Conservation (phyloP, 2,797 vertebrate genomes). For the Rhinella marina region DNA sequence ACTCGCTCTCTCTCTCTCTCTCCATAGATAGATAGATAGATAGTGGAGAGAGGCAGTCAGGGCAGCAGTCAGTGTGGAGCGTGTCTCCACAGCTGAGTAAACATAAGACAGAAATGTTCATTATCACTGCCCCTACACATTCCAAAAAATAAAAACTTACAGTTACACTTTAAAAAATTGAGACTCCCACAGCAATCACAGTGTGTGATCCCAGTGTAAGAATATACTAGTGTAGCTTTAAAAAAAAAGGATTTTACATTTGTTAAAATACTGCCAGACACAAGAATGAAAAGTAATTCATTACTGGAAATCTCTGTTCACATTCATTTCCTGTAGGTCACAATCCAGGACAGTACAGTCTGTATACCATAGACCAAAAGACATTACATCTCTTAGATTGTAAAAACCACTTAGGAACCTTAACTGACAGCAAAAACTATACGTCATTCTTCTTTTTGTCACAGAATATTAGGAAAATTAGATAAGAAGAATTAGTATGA, state of each 20-base stretch:
- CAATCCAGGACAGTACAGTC: slow-evolving; percentile 39
- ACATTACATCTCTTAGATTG: not conserved
- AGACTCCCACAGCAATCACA: not conserved
- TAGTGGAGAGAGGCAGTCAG: no score
- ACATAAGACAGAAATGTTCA: no score
- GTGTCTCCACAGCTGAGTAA: no score
- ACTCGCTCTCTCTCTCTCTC: no score
- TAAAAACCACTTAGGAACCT: not conserved
- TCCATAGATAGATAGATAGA: no score
- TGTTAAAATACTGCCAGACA: slow-evolving; percentile 5
- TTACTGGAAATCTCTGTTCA: not conserved
- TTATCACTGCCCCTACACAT: no score
- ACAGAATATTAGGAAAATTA: not conserved
- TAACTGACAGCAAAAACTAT: not conserved
- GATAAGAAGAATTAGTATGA: not conserved
- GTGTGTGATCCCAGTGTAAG: not conserved
- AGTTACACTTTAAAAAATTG: no score
- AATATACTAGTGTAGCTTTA: not conserved
- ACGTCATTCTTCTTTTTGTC: not conserved
- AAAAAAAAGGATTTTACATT: not conserved
- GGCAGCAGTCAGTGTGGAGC: no score
- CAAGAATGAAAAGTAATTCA: slow-evolving; percentile 24
- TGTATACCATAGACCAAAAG: slow-evolving; percentile 26
- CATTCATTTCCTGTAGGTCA: slow-evolving; percentile 50
- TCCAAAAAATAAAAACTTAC: no score